Percentiles rank a stretch among this genome's conserved stretches.
Evolutionary conservation across 2,888 invertebrate species (phyloP).

Genomic region (Criorhina ranunculi): DNA sequence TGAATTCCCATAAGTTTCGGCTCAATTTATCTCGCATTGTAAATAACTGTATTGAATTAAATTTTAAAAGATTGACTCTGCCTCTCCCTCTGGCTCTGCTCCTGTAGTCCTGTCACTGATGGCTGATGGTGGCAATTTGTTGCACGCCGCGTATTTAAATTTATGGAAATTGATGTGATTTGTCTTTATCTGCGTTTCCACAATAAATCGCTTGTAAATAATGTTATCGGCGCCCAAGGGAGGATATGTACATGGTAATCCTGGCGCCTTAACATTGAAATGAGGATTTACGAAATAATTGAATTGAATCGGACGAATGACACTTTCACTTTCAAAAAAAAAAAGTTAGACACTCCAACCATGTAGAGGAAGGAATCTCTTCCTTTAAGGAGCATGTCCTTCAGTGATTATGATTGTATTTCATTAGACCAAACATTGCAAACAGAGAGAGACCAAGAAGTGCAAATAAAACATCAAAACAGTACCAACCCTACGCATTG

Average conservation of each 20-base stretch:
- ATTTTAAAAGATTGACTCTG: constrained; percentile 36
- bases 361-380: no score
- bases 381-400: no score
- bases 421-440: constrained; percentile 8
- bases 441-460: background rate
- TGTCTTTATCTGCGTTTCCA: constrained; percentile 25
- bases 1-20: background rate
- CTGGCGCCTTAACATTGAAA: constrained; percentile 3
- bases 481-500: background rate
- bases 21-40: constrained; percentile 30
- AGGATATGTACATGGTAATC: constrained; percentile 18
- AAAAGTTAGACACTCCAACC: background rate
- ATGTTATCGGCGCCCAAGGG: constrained; percentile 14
- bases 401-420: constrained; percentile 1
- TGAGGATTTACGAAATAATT: constrained; percentile 37
- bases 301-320: constrained; percentile 5
- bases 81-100: background rate
- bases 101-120: no score
- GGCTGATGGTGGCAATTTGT: constrained; percentile 24
- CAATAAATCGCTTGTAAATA: constrained; percentile 39
- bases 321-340: background rate
- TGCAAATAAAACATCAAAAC: constrained; percentile 9
- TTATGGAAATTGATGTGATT: constrained; percentile 58
- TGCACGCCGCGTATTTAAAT: constrained; percentile 23
- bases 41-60: constrained; percentile 42